phyloP scores from a whole-genome alignment of 2,888 invertebrate genomes.

The Melanostoma scalare region DNA sequence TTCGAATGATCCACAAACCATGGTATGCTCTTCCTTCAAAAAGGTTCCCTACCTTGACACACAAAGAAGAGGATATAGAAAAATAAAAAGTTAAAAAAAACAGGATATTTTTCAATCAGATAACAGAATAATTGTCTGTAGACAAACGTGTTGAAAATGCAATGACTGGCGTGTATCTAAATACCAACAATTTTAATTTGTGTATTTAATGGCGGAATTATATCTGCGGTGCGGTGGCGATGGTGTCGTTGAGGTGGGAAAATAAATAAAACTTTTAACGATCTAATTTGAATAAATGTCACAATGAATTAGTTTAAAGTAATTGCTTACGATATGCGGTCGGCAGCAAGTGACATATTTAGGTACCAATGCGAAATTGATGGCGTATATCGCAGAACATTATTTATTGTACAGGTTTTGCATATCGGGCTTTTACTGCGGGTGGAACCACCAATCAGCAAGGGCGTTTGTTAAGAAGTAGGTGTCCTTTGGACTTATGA shows the following conservation, averaged over 20 bases:
- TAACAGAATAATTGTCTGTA: conserved; percentile 40
- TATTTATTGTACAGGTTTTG: too few relatives aligned
- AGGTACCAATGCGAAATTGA: conserved; percentile 2
- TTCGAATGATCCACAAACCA: conserved; percentile 33
- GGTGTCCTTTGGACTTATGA: too few relatives aligned
- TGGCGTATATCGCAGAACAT: conserved; percentile 3
- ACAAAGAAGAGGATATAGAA: neutral
- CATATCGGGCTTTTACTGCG: too few relatives aligned
- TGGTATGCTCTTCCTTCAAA: conserved; percentile 19
- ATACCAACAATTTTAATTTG: conserved; percentile 45
- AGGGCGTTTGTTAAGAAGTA: too few relatives aligned
- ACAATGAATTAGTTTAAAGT: conserved; percentile 52
- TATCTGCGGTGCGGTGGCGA: neutral
- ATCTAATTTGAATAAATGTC: conserved; percentile 69
- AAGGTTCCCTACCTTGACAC: conserved; percentile 9
- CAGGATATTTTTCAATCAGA: conserved; percentile 62
- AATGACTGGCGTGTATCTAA: conserved; percentile 46
- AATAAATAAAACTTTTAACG: conserved; percentile 51
- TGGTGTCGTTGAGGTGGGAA: conserved; percentile 29
- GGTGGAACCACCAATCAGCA: too few relatives aligned
- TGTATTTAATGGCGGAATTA: conserved; percentile 34
- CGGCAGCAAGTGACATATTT: conserved; percentile 20
- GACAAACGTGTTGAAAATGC: conserved; percentile 66
- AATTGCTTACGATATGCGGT: conserved; percentile 19
- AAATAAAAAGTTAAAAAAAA: neutral